Conservation (phyloP, 2,113 vertebrate genomes). For the Turdus rufiventris region DNA sequence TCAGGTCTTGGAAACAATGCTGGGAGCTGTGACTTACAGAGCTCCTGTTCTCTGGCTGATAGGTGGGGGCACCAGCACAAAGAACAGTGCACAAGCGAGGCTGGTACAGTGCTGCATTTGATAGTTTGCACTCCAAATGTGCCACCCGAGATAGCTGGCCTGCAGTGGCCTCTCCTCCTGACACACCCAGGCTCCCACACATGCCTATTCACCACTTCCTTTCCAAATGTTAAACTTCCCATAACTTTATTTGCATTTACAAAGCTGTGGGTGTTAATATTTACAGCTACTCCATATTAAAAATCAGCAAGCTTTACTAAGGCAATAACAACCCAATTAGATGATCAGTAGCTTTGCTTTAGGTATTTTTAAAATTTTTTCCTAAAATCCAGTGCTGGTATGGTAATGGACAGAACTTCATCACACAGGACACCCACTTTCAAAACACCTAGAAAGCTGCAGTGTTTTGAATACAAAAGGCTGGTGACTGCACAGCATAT, state of each 20-base stretch:
- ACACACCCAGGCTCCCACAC: not conserved
- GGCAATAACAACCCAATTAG: not conserved
- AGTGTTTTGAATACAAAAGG: not conserved
- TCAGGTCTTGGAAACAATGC: not conserved
- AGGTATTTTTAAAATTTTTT: not conserved
- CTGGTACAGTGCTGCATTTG: not conserved
- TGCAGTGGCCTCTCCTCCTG: not conserved
- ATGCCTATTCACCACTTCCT: not conserved
- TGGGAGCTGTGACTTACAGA: not conserved
- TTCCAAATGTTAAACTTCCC: not conserved
- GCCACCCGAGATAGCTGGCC: slow-evolving; percentile 1
- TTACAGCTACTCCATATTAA: not conserved
- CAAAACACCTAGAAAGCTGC: not conserved
- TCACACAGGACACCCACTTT: not conserved
- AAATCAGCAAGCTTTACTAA: not conserved
- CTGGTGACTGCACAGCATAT: not conserved
- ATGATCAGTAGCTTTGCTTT: not conserved
- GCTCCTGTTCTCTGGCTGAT: not conserved
- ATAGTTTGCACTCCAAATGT: not conserved
- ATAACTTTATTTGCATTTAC: not conserved
- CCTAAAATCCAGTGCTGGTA: not conserved
- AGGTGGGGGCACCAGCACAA: not conserved
- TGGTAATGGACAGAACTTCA: not conserved
- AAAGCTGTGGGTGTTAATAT: not conserved
- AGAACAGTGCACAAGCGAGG: fast-evolving